A percentile compares a stretch with the other conserved stretches of the same genome.
Conservation (phyloP, 2,797 vertebrate species). For the Danionella dracula region DNA sequence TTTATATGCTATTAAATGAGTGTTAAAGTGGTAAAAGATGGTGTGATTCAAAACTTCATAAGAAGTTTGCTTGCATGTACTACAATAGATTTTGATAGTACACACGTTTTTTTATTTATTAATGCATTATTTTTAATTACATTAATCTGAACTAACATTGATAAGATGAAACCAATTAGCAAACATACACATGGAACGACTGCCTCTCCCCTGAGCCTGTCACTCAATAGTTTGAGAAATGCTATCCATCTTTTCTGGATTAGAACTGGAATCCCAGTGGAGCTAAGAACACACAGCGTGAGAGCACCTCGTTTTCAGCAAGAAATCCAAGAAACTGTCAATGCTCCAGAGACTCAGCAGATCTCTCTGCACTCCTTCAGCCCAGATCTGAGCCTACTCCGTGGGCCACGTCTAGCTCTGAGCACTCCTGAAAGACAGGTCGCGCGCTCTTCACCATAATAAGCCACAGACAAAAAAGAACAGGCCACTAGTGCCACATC, state of each 20-base stretch:
- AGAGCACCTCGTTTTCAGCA: constrained; percentile 26
- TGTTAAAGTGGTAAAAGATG: too few relatives aligned
- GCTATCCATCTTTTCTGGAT: constrained; percentile 4
- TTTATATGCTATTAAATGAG: too few relatives aligned
- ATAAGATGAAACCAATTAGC: too few relatives aligned
- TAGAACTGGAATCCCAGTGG: constrained; percentile 5
- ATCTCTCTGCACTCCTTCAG: constrained; percentile 12
- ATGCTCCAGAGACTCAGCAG: constrained; percentile 21
- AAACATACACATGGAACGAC: too few relatives aligned
- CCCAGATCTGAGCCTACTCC: constrained; percentile 34
- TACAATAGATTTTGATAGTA: too few relatives aligned
- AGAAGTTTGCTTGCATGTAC: too few relatives aligned
- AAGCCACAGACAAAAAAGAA: constrained; percentile 24
- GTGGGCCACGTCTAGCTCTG: constrained; percentile 20
- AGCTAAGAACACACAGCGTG: neutral
- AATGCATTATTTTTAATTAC: too few relatives aligned
- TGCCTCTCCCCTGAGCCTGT: too few relatives aligned
- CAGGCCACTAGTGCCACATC: neutral
- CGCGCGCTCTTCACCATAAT: constrained; percentile 23
- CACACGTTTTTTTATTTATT: too few relatives aligned
- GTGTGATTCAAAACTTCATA: too few relatives aligned
- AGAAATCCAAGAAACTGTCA: constrained; percentile 22
- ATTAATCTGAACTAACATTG: too few relatives aligned
- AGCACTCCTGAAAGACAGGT: constrained; percentile 30
- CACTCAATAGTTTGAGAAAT: too few relatives aligned